These are phyloP conservation scores for Heliopora coerulea DNA, from an alignment of 92 coral and sea anemone genomes.

Conservation along the genomic window DNA sequence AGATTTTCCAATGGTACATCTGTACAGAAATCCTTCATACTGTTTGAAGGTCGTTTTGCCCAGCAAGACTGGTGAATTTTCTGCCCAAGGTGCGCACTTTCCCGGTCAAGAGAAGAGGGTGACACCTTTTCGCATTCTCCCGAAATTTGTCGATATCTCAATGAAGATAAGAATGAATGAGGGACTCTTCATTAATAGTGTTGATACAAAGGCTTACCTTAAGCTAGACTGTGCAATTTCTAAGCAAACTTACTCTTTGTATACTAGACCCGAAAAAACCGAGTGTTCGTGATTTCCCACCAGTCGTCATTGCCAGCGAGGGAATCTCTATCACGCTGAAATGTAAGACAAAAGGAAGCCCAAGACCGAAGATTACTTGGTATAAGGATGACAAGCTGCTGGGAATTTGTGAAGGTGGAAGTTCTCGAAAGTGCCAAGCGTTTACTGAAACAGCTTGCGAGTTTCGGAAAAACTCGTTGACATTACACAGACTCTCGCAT, in stretches of 20 bases:
- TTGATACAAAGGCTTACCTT: too few relatives aligned
- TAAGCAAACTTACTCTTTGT: background rate
- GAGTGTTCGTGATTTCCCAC: conserved; percentile 32
- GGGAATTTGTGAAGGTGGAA: conserved; percentile 39
- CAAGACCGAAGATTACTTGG: conserved; percentile 42
- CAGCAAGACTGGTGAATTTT: too few relatives aligned
- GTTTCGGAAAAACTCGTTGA: conserved; percentile 31
- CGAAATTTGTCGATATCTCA: too few relatives aligned
- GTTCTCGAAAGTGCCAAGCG: conserved; percentile 32
- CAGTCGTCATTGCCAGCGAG: conserved; percentile 37
- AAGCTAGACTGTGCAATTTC: background rate
- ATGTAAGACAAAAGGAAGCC: conserved; percentile 43
- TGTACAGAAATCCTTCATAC: too few relatives aligned
- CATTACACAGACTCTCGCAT: conserved; percentile 17
- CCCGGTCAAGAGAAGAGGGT: too few relatives aligned
- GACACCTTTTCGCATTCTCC: too few relatives aligned
- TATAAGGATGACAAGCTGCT: conserved; percentile 33
- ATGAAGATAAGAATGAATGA: too few relatives aligned
- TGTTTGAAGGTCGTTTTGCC: too few relatives aligned
- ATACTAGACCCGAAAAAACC: conserved; percentile 31
- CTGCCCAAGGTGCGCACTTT: too few relatives aligned
- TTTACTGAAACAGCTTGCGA: conserved; percentile 6
- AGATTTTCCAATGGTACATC: too few relatives aligned
- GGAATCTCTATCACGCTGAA: conserved; percentile 34
- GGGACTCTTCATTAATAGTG: too few relatives aligned